A percentile compares a stretch with the other conserved stretches of the same genome.
phyloP scores from a whole-genome alignment of 2,888 invertebrate species.

The Neria commutata region DNA sequence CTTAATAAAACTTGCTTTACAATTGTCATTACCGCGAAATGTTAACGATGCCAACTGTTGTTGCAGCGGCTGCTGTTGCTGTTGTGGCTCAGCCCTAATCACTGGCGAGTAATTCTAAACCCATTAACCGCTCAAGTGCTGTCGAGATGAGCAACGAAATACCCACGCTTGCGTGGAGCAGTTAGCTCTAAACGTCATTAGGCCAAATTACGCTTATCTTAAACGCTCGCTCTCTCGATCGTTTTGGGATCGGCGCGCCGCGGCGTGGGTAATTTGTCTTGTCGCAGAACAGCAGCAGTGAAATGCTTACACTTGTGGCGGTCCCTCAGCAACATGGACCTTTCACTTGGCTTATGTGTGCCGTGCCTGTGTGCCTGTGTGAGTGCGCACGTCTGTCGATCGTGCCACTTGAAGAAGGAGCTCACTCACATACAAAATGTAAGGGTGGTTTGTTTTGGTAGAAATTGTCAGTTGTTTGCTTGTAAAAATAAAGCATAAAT shows the following conservation, averaged over 20 bases:
- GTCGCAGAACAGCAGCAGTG: neutral
- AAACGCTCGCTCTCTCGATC: neutral
- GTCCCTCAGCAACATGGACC: neutral
- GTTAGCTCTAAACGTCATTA: slow-evolving; percentile 20
- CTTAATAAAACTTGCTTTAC: too few species aligned
- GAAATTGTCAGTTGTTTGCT: slow-evolving; percentile 41
- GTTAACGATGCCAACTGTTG: slow-evolving; percentile 1
- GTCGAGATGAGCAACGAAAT: neutral
- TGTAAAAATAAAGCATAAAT: slow-evolving; percentile 32
- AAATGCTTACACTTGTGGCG: slow-evolving; percentile 5
- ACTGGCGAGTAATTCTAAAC: slow-evolving; percentile 44
- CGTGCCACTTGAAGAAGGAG: slow-evolving; percentile 36
- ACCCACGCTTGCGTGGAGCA: neutral
- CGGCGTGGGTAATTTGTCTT: slow-evolving; percentile 13
- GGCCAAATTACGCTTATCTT: slow-evolving; percentile 10
- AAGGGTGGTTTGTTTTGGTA: slow-evolving; percentile 55
- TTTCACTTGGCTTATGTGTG: neutral
- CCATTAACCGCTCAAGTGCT: slow-evolving; percentile 47
- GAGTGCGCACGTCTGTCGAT: neutral
- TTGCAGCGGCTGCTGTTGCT: too few species aligned
- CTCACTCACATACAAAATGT: neutral
- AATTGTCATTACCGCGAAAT: too few species aligned
- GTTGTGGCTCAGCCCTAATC: neutral
- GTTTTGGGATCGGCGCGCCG: neutral
- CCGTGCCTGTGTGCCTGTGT: neutral